These are phyloP conservation scores for Teleogryllus occipitalis DNA, from an alignment of 1,140 invertebrate species.

Conservation along the genomic window DNA sequence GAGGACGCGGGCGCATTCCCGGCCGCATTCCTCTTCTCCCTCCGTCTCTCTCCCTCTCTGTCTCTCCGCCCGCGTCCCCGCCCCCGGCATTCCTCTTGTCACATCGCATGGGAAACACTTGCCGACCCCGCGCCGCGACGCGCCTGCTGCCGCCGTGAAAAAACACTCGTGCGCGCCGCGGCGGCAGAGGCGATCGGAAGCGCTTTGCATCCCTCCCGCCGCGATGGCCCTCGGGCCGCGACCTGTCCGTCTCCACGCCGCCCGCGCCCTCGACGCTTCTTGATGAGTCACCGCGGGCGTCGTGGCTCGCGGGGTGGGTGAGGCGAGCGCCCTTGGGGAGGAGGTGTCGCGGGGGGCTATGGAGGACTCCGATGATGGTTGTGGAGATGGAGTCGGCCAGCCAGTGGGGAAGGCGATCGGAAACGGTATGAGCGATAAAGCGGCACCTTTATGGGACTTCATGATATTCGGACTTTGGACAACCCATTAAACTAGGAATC, in stretches of 20 bases:
- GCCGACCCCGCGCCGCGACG: not conserved
- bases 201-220: not conserved
- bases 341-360: no score
- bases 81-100: conserved; percentile 18
- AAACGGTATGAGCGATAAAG: no score
- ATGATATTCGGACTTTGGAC: no score
- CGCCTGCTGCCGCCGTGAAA: no score
- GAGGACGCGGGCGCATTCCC: conserved; percentile 9
- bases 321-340: no score
- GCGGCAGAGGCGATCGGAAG: not conserved
- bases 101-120: conserved; percentile 17
- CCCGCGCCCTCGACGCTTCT: not conserved
- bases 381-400: no score
- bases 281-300: not conserved
- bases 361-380: no score
- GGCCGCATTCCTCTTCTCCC: conserved; percentile 15
- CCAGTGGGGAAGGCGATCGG: no score
- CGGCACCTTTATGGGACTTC: no score
- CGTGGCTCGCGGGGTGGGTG: conserved; percentile 5
- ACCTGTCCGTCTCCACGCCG: not conserved
- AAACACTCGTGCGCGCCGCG: not conserved
- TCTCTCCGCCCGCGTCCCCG: not conserved
- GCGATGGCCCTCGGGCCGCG: not conserved
- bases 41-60: not conserved
- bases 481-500: no score